phyloP scores from a whole-genome alignment of 2,113 vertebrate genomes.

The Talpa occidentalis region DNA sequence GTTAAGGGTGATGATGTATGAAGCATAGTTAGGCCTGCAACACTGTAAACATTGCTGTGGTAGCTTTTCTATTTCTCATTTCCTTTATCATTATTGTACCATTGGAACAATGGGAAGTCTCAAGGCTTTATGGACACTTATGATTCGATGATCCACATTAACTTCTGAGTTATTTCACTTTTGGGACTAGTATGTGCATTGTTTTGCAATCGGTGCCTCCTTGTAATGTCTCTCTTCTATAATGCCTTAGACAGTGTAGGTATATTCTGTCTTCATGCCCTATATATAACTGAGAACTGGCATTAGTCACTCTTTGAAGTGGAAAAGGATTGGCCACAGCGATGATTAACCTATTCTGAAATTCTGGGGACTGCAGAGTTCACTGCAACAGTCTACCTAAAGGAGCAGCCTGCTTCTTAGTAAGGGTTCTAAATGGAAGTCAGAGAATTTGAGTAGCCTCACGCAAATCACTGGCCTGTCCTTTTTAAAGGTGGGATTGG shows the following conservation, averaged over 20 bases:
- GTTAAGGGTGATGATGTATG: neutral
- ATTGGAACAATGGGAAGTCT: neutral
- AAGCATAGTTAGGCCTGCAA: neutral
- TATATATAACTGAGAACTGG: neutral
- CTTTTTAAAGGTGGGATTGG: neutral
- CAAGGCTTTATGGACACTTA: conserved; percentile 25
- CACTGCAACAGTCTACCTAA: neutral
- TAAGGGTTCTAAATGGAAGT: neutral
- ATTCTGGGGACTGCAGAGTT: neutral
- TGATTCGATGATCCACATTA: conserved; percentile 20
- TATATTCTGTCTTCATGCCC: neutral
- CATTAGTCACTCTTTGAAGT: conserved; percentile 46
- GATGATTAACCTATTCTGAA: conserved; percentile 12
- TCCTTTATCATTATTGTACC: conserved; percentile 4
- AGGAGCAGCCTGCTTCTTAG: neutral
- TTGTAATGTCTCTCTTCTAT: neutral
- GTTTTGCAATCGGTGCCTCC: neutral
- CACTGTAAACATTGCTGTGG: neutral
- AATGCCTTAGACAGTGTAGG: neutral
- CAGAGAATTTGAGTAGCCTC: neutral
- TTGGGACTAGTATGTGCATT: neutral
- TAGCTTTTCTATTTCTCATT: conserved; percentile 14
- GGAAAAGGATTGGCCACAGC: conserved; percentile 26
- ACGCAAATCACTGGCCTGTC: neutral
- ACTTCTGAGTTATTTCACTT: conserved; percentile 44